Evolutionary conservation across 2,888 invertebrate species (phyloP).

Genomic region (Dasysyrphus tricinctus): DNA sequence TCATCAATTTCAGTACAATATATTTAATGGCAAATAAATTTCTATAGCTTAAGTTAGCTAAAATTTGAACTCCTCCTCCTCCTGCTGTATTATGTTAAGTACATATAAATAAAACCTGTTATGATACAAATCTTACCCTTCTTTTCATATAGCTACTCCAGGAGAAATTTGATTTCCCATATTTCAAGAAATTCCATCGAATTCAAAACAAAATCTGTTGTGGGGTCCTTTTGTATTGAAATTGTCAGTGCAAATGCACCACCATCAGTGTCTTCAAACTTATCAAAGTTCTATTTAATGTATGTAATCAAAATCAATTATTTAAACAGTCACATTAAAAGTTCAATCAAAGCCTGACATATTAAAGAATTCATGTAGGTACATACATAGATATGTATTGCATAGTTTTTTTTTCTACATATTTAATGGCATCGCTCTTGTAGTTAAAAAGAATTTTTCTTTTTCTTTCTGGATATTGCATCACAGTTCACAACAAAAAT

Average conservation of each 20-base stretch:
- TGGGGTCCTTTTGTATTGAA: too few relatives aligned
- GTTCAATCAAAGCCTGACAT: neutral
- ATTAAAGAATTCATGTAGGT: neutral
- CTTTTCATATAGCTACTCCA: too few relatives aligned
- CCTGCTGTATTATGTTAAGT: too few relatives aligned
- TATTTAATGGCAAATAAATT: too few relatives aligned
- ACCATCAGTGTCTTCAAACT: neutral
- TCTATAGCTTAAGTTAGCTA: too few relatives aligned
- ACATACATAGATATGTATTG: neutral
- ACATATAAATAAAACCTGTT: too few relatives aligned
- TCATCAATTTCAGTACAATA: too few relatives aligned
- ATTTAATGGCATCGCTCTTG: neutral
- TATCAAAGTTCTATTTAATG: neutral
- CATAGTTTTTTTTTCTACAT: neutral
- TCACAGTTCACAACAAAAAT: conserved; percentile 9
- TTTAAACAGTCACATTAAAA: conserved; percentile 1
- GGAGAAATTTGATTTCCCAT: too few relatives aligned
- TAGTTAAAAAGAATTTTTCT: neutral
- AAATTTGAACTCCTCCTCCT: too few relatives aligned
- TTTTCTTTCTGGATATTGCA: neutral
- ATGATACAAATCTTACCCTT: too few relatives aligned
- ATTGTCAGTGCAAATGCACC: neutral
- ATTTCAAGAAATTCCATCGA: too few relatives aligned
- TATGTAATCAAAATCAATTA: conserved; percentile 11
- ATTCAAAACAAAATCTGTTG: too few relatives aligned